These are phyloP conservation scores for Steatornis caripensis DNA, from an alignment of 2,113 vertebrate genomes.

Conservation along the genomic window DNA sequence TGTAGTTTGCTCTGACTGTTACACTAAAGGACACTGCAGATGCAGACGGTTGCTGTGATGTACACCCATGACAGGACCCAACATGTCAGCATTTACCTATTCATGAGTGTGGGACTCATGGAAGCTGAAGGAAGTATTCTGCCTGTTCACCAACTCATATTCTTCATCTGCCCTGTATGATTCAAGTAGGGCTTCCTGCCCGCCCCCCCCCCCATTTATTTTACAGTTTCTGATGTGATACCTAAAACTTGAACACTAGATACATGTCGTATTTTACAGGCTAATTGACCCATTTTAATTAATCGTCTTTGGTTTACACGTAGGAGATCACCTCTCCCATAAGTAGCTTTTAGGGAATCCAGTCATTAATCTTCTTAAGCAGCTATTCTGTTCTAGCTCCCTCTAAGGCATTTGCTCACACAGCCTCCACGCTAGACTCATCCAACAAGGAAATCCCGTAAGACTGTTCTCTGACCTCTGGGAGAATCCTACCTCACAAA, in stretches of 20 bases:
- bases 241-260: neutral
- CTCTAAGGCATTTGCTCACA: constrained; percentile 19
- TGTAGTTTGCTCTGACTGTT: neutral
- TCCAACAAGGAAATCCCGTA: constrained; percentile 14
- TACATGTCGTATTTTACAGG: constrained; percentile 18
- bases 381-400: constrained; percentile 8
- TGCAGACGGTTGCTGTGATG: neutral
- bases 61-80: neutral
- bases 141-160: neutral
- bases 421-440: neutral
- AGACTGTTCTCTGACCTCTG: neutral
- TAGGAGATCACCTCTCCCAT: constrained; percentile 40
- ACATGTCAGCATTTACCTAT: neutral
- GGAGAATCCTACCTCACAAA: neutral
- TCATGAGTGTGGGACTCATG: accelerated
- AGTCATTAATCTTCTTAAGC: constrained; percentile 52
- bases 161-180: neutral
- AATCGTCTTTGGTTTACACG: constrained; percentile 1
- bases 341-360: constrained; percentile 47
- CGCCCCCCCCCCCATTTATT: neutral
- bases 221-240: neutral
- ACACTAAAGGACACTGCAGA: neutral
- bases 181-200: neutral
- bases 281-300: constrained; percentile 41
- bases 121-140: neutral